Conservation (phyloP, 2,888 invertebrate genomes). For the Cheiracanthium punctorium region DNA sequence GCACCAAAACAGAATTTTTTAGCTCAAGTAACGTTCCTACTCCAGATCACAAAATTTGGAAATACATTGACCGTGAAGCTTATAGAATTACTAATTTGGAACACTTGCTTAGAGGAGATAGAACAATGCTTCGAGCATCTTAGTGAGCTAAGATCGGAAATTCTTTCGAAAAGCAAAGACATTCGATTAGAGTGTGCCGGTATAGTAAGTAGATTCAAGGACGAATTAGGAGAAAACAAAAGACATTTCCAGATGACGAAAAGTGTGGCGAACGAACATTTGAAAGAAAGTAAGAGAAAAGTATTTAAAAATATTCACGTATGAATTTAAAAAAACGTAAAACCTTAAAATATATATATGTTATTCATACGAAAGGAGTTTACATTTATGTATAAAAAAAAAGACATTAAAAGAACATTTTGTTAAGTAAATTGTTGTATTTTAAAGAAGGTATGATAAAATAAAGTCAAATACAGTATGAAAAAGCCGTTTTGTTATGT, state of each 20-base stretch:
- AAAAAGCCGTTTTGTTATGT: no score
- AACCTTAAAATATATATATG: no score
- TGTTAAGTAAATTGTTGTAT: no score
- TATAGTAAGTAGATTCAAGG: not conserved
- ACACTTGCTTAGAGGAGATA: not conserved
- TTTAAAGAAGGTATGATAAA: no score
- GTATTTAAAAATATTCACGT: no score
- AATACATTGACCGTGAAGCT: not conserved
- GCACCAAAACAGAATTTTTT: no score
- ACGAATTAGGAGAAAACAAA: not conserved
- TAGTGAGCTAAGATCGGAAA: not conserved
- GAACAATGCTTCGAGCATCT: not conserved
- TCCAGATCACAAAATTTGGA: conserved; percentile 1
- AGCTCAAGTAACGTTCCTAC: no score
- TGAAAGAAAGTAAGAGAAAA: not conserved
- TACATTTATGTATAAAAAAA: no score
- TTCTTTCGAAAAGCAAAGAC: not conserved
- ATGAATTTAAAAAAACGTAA: no score
- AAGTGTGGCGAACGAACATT: not conserved
- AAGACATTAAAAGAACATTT: no score
- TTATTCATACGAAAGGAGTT: no score
- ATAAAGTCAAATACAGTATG: no score
- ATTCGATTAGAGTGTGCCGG: not conserved
- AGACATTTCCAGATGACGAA: not conserved
- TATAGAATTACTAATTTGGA: not conserved